phyloP scores from a whole-genome alignment of 2,797 vertebrate genomes.

The Triplophysa yarkandensis region DNA sequence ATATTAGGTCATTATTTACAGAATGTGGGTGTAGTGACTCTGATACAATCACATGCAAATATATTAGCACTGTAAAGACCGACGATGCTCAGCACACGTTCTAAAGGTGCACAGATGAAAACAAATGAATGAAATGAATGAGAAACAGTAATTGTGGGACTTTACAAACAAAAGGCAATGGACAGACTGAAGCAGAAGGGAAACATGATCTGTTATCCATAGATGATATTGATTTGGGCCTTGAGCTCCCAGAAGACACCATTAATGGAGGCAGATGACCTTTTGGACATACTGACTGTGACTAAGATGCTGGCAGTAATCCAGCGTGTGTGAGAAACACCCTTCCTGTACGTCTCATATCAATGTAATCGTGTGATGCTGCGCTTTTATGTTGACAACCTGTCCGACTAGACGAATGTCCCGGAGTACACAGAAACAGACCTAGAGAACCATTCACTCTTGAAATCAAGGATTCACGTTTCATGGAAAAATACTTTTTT shows the following conservation, averaged over 20 bases:
- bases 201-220: conserved; percentile 72
- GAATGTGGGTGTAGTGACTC: conserved; percentile 19
- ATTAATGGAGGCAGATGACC: conserved; percentile 72
- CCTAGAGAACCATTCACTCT: background rate
- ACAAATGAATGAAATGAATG: conserved; percentile 31
- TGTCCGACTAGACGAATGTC: background rate
- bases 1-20: conserved; percentile 55
- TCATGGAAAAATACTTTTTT: too few species aligned
- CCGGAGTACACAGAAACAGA: background rate
- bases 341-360: conserved; percentile 6
- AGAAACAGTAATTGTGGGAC: conserved; percentile 31
- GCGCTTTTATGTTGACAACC: background rate
- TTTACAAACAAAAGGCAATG: conserved; percentile 56
- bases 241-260: conserved; percentile 66
- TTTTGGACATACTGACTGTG: conserved; percentile 65
- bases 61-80: conserved; percentile 2
- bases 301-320: conserved; percentile 54
- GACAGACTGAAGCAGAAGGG: conserved; percentile 56
- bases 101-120: background rate
- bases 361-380: background rate
- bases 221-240: conserved; percentile 70
- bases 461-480: too few species aligned
- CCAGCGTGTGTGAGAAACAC: conserved; percentile 42
- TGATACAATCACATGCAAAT: background rate
- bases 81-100: background rate